A percentile compares a stretch with the other conserved stretches of the same genome.
These are phyloP conservation scores for Lasioglossum figueresi DNA, from an alignment of 2,888 invertebrate genomes.

Conservation along the genomic window DNA sequence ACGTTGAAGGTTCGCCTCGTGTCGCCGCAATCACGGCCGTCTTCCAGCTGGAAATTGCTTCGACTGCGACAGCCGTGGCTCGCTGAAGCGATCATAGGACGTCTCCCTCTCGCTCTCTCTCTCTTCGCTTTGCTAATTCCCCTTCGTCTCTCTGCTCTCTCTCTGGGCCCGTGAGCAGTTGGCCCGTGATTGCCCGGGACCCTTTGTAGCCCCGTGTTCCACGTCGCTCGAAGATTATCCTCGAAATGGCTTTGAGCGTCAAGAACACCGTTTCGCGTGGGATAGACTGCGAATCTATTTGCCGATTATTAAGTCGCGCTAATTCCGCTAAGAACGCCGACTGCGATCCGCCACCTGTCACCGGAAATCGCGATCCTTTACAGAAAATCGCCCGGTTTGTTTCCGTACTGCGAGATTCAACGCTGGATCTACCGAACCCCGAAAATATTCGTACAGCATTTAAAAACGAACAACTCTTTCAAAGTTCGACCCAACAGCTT, in stretches of 20 bases:
- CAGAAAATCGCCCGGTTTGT: not conserved
- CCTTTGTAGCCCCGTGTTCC: not conserved
- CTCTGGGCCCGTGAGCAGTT: not conserved
- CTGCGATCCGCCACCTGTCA: not conserved
- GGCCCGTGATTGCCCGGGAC: not conserved
- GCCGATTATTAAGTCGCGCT: not conserved
- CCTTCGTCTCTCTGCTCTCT: not conserved
- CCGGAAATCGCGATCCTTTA: not conserved
- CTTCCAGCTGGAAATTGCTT: constrained; percentile 17
- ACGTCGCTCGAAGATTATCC: constrained; percentile 5
- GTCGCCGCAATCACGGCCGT: not conserved
- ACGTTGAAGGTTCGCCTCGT: constrained; percentile 3
- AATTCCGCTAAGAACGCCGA: not conserved
- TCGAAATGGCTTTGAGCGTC: not conserved
- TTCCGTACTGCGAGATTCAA: not conserved
- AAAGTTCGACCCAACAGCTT: too few species aligned
- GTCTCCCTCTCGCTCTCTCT: not conserved
- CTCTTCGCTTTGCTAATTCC: not conserved
- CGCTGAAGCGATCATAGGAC: constrained; percentile 13
- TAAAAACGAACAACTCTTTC: too few species aligned
- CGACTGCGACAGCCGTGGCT: constrained; percentile 3
- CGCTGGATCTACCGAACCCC: not conserved
- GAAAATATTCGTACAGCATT: too few species aligned
- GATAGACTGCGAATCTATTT: not conserved
- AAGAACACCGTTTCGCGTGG: not conserved